Conservation (phyloP, 2,113 vertebrate species). For the Columba janthina region DNA sequence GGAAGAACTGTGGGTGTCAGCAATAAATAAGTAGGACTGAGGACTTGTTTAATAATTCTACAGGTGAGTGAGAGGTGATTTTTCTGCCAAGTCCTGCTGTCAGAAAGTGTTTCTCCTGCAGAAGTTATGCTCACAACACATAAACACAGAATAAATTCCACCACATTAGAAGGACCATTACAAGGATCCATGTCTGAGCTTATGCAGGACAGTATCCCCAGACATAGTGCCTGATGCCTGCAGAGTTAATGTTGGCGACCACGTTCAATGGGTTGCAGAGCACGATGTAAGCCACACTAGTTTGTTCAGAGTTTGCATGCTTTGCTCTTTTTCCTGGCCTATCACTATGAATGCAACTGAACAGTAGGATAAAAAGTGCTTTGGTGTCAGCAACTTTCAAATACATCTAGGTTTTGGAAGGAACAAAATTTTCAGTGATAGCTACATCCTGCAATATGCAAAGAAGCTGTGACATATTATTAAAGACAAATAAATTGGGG, state of each 20-base stretch:
- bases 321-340: not conserved
- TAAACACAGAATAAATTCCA: not conserved
- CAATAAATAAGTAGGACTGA: constrained; percentile 18
- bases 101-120: not conserved
- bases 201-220: not conserved
- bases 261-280: not conserved
- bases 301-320: not conserved
- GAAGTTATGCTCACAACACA: not conserved
- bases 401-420: not conserved
- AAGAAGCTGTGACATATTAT: not conserved
- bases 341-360: not conserved
- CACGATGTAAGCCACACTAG: not conserved
- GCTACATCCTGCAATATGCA: not conserved
- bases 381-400: not conserved
- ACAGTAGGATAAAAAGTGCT: not conserved
- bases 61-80: constrained; percentile 16
- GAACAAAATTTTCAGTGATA: not conserved
- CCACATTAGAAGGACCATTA: not conserved
- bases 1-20: constrained; percentile 12
- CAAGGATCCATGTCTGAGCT: not conserved
- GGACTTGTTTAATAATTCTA: constrained; percentile 15
- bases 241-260: not conserved
- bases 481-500: not conserved
- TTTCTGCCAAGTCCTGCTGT: not conserved
- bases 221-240: not conserved